A percentile compares a stretch with the other conserved stretches of the same genome.
Conservation (phyloP, 1,140 invertebrate species). For the Metopolophium dirhodum region DNA sequence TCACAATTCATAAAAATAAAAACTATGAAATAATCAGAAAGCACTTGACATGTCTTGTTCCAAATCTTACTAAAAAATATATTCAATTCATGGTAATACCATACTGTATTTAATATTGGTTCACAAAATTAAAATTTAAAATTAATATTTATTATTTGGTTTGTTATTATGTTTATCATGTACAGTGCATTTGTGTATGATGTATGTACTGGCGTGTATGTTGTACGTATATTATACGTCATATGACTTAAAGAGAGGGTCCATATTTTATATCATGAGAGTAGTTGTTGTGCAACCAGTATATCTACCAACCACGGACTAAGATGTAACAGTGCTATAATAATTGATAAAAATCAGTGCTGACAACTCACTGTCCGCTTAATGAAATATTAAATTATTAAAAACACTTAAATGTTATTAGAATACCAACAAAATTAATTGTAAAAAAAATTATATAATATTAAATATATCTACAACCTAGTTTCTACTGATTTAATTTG, state of each 20-base stretch:
- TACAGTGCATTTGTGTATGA: too few species aligned
- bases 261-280: too few species aligned
- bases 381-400: neutral
- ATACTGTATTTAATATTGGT: neutral
- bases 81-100: neutral
- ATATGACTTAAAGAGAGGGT: too few species aligned
- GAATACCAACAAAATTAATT: too few species aligned
- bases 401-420: neutral
- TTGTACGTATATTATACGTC: too few species aligned
- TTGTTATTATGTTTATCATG: too few species aligned
- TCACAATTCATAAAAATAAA: neutral
- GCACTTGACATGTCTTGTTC: neutral
- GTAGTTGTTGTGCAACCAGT: too few species aligned
- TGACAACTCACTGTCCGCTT: neutral
- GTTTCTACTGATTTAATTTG: neutral
- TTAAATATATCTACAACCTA: too few species aligned
- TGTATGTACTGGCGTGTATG: too few species aligned
- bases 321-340: neutral
- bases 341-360: slow-evolving; percentile 40
- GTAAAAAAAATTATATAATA: too few species aligned
- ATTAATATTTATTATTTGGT: neutral
- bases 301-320: too few species aligned
- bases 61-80: neutral
- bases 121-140: neutral
- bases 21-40: neutral